Evolutionary conservation across 2,888 invertebrate species (phyloP).

Genomic region (Leptarthrus brevirostris): DNA sequence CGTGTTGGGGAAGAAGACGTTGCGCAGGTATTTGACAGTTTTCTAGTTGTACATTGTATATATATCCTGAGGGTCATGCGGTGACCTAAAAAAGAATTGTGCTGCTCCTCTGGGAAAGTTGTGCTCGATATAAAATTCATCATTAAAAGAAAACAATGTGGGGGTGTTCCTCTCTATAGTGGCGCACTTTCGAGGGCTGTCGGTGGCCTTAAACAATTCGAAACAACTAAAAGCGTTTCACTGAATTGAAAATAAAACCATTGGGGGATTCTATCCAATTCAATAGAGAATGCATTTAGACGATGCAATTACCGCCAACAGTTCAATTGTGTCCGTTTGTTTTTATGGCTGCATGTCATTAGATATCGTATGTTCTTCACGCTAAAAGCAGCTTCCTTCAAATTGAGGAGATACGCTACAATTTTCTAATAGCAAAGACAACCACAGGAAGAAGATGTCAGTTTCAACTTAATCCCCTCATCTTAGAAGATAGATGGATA

Average conservation of each 20-base stretch:
- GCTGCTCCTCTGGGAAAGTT: neutral
- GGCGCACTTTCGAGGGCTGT: too few species aligned
- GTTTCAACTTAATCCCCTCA: slow-evolving; percentile 44
- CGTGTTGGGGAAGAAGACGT: too few species aligned
- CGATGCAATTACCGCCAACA: neutral
- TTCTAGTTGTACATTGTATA: neutral
- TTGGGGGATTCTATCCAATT: neutral
- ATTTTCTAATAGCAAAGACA: slow-evolving; percentile 18
- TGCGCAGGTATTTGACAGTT: slow-evolving; percentile 1
- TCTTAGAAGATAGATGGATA: slow-evolving; percentile 42
- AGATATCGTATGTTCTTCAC: neutral
- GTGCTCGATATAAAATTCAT: slow-evolving; percentile 12
- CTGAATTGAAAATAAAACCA: neutral
- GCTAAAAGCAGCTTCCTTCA: neutral
- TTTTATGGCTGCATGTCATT: slow-evolving; percentile 5
- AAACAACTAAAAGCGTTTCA: neutral
- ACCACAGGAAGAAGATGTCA: slow-evolving; percentile 30
- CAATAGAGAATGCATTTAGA: neutral
- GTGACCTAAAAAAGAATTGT: slow-evolving; percentile 14
- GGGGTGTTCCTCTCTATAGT: too few species aligned
- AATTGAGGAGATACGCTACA: neutral
- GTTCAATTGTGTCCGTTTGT: neutral
- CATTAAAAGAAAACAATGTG: slow-evolving; percentile 4
- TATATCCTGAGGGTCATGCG: slow-evolving; percentile 1
- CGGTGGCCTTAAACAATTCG: neutral